Base-by-base conservation (phyloP, 2,113 vertebrate species). In the Chionis minor region DNA sequence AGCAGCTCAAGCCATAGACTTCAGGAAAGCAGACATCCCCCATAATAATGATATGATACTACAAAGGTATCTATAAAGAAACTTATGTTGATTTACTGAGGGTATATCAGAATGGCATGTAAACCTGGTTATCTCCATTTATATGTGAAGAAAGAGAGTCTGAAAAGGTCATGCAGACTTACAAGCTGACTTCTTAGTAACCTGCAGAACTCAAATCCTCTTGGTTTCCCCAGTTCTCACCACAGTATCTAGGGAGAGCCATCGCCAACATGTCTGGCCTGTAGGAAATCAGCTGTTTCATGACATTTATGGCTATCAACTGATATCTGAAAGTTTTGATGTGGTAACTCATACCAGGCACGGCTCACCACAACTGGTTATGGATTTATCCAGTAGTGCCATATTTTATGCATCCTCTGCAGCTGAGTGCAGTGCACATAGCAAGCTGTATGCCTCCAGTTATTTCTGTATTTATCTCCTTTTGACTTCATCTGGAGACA, bases 211-310 rank as follows among this genome's bases (percentile, higher is more conserved):
- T 11, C 33, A 75, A 52, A 67, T 58, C 11, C 40, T 72, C 52
- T 67, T 56, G 26, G 21, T 33, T 96, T 86, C 78, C 70, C 32
- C 23, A 28, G 17, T 61, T 55, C 15, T 66, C 26, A 58, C 28
- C 22, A 7, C 14, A 49, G 9, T 28, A 12, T 5, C 45, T 33
- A 62, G 12, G 42, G 26, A 58, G 16, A 62, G 30, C 5, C 23
- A 10, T 15, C 0, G 0, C 33, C 66, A 92, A 14, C 9, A 21
- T 3, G 13, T 56, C 49, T 72, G 44, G 17, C 52, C 55, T 65
- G 42, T 33, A 45, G 23, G 17, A 81, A 86, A 67, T 47, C 13
- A 81, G 8, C 32, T 77, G 4, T 33, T 81, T 86, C 1, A 42
- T 62, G 32, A 10, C n/a, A 54, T 30, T 67, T 62, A 14, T 26